Evolutionary conservation across 2,888 invertebrate species (phyloP), one percentile per base, ranked within the genome.

Genomic region (Euphydryas editha): DNA sequence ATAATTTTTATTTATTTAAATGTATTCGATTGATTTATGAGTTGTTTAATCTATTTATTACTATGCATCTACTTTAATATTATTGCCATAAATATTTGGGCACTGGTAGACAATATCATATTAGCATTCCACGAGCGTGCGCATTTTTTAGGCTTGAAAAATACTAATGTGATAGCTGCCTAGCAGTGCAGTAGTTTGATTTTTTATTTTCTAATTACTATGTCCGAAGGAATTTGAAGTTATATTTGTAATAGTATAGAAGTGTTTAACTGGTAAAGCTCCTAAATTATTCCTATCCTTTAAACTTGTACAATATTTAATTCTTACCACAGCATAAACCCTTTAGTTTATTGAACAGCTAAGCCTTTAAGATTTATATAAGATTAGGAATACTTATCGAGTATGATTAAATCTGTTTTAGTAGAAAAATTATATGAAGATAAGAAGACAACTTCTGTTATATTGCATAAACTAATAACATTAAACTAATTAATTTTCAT

Each of bases 51-150:
- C 60, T 30, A 66, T 63, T 70, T 59, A 64, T 68, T 69, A 59
- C 62, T 71, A 72, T 54, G 63, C 57, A 59, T 67, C 73, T 75
- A 75, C 72, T 66, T 69, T 70, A 75, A 75, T 75, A 77, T 77
- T 77, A 76, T 76, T 75, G 76, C 76, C 76, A 76, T 76, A 67
- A 60, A 72, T 71, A 69, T 72, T 76, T 72, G 74, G 74, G 74
- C 73, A 76, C 74, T 72, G 63, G 71, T 65, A 67, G 56, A 69
- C 68, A 62, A n/a, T n/a, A 66, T 68, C 68, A 66, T 65, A 67
- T 66, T 68, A 30, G 30, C 30, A 3, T 30, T 30, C 30, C 30
- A 7, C 30, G 5, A 30, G 8, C 30, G 30, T 2, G 30, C 30
- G 5, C 30, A 30, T 30, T 30, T 8, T 8, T 30, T 8, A 30